Conservation (phyloP, 2,113 vertebrate species). For the Centropus bengalensis region DNA sequence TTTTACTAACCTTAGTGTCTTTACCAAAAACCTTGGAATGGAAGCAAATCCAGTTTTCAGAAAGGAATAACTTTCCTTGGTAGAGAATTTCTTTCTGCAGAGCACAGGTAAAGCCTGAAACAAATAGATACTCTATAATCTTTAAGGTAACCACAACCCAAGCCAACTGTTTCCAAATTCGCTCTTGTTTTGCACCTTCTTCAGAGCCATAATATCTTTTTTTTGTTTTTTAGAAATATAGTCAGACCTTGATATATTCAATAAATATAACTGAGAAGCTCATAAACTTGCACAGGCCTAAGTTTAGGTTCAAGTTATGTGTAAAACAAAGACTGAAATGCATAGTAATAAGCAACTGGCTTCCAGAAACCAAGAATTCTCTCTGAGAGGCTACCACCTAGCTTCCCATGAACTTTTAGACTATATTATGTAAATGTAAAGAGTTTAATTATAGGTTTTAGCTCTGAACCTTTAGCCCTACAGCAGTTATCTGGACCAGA, state of each 20-base stretch:
- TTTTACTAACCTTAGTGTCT: constrained; percentile 90
- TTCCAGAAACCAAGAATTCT: not conserved
- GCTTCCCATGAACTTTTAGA: not conserved
- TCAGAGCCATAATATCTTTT: not conserved
- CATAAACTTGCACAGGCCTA: not conserved
- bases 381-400: not conserved
- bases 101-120: constrained; percentile 93
- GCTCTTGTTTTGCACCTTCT: not conserved
- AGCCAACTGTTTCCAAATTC: not conserved
- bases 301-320: not conserved
- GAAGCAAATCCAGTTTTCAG: constrained; percentile 97
- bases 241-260: not conserved
- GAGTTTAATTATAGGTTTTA: not conserved
- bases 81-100: constrained; percentile 97
- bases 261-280: not conserved
- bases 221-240: not conserved
- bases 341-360: not conserved
- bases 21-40: constrained; percentile 97
- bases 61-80: constrained; percentile 93
- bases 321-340: not conserved
- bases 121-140: not conserved
- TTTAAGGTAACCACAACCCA: not conserved
- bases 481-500: not conserved
- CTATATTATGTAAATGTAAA: not conserved
- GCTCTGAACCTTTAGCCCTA: not conserved